Evolutionary conservation across 2,113 vertebrate species (phyloP).

Genomic region (Garra rufa): DNA sequence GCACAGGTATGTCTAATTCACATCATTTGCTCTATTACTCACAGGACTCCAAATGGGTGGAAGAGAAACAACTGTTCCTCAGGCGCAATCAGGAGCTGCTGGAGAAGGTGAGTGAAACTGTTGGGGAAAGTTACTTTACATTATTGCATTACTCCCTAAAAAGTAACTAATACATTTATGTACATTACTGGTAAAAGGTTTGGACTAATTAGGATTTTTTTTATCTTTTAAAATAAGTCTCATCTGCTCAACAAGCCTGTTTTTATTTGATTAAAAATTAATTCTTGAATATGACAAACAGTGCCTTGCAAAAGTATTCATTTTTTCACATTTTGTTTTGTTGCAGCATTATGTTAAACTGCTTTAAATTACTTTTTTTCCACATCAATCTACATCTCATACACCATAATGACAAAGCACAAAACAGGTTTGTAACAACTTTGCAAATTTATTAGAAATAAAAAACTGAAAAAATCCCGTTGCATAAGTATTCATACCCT

Average conservation of each 20-base stretch:
- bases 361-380: too few relatives aligned
- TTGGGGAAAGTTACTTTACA: background rate
- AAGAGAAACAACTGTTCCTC: conserved; percentile 97
- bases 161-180: too few relatives aligned
- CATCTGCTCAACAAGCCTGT: background rate
- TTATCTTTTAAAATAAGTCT: background rate
- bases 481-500: too few relatives aligned
- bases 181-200: background rate
- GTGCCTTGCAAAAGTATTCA: too few relatives aligned
- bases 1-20: background rate
- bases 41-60: conserved; percentile 98
- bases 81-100: conserved; percentile 95
- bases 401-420: too few relatives aligned
- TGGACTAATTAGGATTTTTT: background rate
- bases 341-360: too few relatives aligned
- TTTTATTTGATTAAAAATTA: background rate
- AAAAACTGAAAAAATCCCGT: too few relatives aligned
- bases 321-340: too few relatives aligned
- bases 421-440: too few relatives aligned
- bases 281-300: too few relatives aligned
- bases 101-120: conserved; percentile 80
- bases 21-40: background rate
- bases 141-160: background rate
- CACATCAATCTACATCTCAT: too few relatives aligned
- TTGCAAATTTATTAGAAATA: too few relatives aligned